Base-by-base conservation (phyloP, 2,797 vertebrate species). In the Natrix natrix region DNA sequence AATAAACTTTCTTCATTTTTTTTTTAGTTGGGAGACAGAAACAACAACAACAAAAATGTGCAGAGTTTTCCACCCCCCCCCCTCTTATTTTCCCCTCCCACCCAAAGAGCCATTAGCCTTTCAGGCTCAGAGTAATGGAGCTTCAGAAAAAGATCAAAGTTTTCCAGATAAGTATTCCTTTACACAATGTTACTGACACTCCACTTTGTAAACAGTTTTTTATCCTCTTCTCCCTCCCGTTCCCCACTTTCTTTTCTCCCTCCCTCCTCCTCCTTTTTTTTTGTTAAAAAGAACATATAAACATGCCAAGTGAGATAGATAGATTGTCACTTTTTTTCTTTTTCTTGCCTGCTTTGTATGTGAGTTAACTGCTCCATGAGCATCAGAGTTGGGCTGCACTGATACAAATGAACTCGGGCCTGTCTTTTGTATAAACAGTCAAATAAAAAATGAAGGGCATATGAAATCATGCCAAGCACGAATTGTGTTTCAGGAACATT, bases 181-280 rank as follows among this genome's bases (percentile, higher is more conserved):
- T 96, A 97, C 96, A 97, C 96, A 96, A 94, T 96, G 96, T 97
- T 98, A 97, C 97, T 32, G 92, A 97, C 97, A 97, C 97, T 97
- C 97, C 3, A 61, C 96, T 97, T 96, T 96, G 97, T 97, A 98
- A 98, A 97, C 96, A 96, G 95, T n/a, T 91, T 93, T 93, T 89
- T 56, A 22, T n/a, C 86, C 43, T 16, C 14, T 28, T 16, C 93
- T 95, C 95, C 12, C 43, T 86, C 63, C 86, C 83, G 11, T 56
- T 56, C 88, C 74, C n/a, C 24, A 20, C 94, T 95, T 61, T 52
- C 32, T 43, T 56, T 90, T 32, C 13, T 8, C 13, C 56, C 56
- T 14, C 56, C 8, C 24, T 61, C 3, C 60, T 26, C 4, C 24
- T 61, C 24, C 2, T 61, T 61, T 10, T 69, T 69, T 83, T 4